Evolutionary conservation across 2,888 invertebrate species (phyloP).

Genomic region (Chironomus tentans): DNA sequence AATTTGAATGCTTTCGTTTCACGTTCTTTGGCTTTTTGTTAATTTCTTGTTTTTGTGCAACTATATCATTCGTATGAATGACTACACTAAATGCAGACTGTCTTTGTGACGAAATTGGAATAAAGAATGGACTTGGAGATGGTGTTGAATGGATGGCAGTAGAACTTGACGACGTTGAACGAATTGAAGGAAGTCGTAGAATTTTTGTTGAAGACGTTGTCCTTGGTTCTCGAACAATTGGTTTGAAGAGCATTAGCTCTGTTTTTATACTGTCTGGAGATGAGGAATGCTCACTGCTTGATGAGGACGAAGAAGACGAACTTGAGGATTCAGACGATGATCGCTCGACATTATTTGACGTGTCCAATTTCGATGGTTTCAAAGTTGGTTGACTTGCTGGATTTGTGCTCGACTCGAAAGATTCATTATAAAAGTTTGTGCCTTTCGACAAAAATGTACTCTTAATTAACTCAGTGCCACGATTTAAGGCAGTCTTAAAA

Average conservation of each 20-base stretch:
- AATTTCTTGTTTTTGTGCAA: neutral
- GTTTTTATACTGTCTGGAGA: conserved; percentile 13
- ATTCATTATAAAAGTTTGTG: neutral
- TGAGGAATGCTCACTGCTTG: neutral
- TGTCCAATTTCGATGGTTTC: neutral
- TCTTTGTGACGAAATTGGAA: conserved; percentile 11
- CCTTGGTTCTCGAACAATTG: conserved; percentile 8
- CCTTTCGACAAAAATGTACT: conserved; percentile 7
- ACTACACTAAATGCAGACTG: conserved; percentile 5
- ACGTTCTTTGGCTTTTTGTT: neutral
- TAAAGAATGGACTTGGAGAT: conserved; percentile 16
- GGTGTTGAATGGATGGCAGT: conserved; percentile 12
- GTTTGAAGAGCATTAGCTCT: conserved; percentile 18
- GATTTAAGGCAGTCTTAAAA: conserved; percentile 17
- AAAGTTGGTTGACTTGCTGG: neutral
- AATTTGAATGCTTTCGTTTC: neutral
- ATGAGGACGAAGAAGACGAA: neutral
- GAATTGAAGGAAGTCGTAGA: conserved; percentile 16
- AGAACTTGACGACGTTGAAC: conserved; percentile 1
- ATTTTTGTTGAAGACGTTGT: neutral
- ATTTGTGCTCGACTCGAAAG: neutral
- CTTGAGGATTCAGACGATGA: neutral
- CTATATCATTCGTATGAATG: neutral
- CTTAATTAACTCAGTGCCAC: neutral
- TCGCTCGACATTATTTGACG: neutral